A percentile compares a stretch with the other conserved stretches of the same genome.
Conservation (phyloP, 2,797 vertebrate genomes). For the Helicolenus hilgendorfi region DNA sequence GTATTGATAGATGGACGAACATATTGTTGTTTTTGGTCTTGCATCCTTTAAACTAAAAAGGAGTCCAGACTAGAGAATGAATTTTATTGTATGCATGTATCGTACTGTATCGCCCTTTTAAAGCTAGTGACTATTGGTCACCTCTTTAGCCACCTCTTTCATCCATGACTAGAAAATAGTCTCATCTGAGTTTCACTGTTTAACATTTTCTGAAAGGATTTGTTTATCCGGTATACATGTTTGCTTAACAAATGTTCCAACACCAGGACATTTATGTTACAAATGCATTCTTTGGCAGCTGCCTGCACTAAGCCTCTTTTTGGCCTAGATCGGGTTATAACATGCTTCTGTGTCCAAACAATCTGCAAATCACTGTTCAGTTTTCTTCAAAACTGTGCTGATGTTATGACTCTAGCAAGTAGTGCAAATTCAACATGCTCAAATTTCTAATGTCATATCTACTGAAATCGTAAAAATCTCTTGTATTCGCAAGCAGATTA, state of each 20-base stretch:
- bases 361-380: slow-evolving; percentile 33
- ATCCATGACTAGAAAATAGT: not conserved
- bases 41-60: not conserved
- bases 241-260: slow-evolving; percentile 47
- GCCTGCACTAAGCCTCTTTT: slow-evolving; percentile 79
- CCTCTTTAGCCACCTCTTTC: not conserved
- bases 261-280: slow-evolving; percentile 76
- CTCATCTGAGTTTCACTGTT: not conserved
- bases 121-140: not conserved
- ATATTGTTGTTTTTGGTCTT: not conserved
- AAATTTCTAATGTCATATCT: not conserved
- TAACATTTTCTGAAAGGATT: slow-evolving; percentile 48
- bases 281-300: slow-evolving; percentile 81
- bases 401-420: not conserved
- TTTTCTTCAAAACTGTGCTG: slow-evolving; percentile 25
- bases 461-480: too few species aligned
- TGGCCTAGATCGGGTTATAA: slow-evolving; percentile 61
- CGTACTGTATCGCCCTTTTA: not conserved
- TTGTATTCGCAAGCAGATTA: not conserved
- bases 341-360: slow-evolving; percentile 71
- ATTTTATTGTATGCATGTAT: not conserved
- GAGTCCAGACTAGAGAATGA: not conserved
- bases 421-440: not conserved
- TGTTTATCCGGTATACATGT: slow-evolving; percentile 42
- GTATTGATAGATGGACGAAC: not conserved